phyloP scores from a whole-genome alignment of 2,113 vertebrate species.

The Sturnira hondurensis region DNA sequence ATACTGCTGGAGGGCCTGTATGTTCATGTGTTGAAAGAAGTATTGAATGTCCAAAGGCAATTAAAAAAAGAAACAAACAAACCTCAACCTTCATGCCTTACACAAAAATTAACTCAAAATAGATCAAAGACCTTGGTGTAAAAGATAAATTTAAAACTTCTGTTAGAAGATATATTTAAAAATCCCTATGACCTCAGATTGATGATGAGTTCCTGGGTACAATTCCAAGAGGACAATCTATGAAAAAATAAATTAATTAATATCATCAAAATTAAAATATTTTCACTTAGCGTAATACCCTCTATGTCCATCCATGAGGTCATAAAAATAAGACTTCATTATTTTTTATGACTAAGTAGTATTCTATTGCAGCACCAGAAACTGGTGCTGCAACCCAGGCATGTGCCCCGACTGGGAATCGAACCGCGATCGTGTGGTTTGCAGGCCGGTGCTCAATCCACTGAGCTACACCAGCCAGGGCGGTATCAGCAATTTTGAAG shows the following conservation, averaged over 20 bases:
- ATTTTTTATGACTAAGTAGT: background rate
- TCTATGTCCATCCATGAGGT: background rate
- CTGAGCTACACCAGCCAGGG: too few species aligned
- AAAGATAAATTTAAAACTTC: background rate
- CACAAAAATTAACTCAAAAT: background rate
- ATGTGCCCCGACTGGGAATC: too few species aligned
- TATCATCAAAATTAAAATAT: background rate
- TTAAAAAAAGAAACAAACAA: background rate
- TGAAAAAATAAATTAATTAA: background rate
- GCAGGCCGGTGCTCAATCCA: too few species aligned
- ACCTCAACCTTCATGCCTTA: background rate
- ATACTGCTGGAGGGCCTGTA: background rate
- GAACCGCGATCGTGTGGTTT: too few species aligned
- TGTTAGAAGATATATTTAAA: background rate
- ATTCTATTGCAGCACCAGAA: too few species aligned
- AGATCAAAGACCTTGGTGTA: background rate
- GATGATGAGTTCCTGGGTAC: background rate
- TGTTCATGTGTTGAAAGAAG: background rate
- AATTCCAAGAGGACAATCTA: background rate
- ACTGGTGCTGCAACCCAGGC: too few species aligned
- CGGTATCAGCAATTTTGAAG: background rate
- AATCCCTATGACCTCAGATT: background rate
- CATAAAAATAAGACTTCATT: background rate
- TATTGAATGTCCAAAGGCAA: background rate
- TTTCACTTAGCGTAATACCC: background rate